A percentile compares a stretch with the other conserved stretches of the same genome.
These are phyloP conservation scores for Dipodomys ordii DNA, from an alignment of 2,113 vertebrate species.

Conservation along the genomic window DNA sequence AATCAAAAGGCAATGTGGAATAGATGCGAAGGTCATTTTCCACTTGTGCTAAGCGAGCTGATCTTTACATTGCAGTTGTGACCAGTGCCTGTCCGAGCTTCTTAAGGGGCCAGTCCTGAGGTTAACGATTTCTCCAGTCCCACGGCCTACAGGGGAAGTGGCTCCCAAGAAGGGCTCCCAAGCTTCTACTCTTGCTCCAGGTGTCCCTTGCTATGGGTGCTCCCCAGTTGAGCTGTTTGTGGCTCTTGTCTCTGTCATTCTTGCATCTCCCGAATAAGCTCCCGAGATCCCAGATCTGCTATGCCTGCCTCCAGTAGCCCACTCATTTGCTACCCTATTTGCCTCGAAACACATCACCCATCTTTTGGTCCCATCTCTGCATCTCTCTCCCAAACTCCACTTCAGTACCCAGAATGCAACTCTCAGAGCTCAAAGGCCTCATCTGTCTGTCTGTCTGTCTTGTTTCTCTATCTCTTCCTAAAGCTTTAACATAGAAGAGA, in stretches of 20 bases:
- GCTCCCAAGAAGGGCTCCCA: neutral
- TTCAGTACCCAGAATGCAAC: neutral
- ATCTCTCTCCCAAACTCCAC: rapidly evolving
- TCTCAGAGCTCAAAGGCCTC: neutral
- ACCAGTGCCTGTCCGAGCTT: slow-evolving; percentile 24
- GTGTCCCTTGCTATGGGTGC: neutral
- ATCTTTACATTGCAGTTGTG: slow-evolving; percentile 60
- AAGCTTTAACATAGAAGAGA: neutral
- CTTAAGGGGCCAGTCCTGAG: slow-evolving; percentile 33
- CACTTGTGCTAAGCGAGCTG: slow-evolving; percentile 71
- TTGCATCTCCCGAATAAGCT: rapidly evolving
- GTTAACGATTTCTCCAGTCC: neutral
- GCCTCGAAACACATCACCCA: neutral
- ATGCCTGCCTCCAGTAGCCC: neutral
- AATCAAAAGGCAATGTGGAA: slow-evolving; percentile 78
- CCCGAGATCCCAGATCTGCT: neutral
- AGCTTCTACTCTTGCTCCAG: neutral
- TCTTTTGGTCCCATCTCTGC: neutral
- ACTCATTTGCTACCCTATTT: neutral
- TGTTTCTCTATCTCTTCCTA: neutral
- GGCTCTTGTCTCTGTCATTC: neutral
- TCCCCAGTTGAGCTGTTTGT: neutral
- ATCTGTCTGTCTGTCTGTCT: neutral
- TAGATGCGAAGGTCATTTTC: slow-evolving; percentile 79
- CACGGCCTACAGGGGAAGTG: neutral